Conservation (phyloP, 2,888 invertebrate genomes). For the Cataglyphis rosenhaueri region DNA sequence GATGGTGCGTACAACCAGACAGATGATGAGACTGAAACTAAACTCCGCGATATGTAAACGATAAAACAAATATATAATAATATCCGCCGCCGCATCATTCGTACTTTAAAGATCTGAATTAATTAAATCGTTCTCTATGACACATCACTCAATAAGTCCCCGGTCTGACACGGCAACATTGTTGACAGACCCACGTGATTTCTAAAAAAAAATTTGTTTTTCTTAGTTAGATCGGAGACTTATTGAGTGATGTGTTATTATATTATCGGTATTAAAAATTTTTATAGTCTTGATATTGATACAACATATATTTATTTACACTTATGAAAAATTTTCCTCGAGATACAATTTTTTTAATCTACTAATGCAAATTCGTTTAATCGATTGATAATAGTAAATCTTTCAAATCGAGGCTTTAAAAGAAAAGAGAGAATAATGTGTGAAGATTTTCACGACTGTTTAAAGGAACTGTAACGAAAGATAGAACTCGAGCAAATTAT, state of each 20-base stretch:
- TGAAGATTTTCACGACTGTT: not conserved
- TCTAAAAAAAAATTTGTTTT: no score
- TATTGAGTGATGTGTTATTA: no score
- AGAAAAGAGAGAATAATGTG: not conserved
- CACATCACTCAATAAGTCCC: no score
- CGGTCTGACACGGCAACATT: no score
- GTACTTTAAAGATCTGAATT: not conserved
- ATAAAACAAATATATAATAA: constrained; percentile 15
- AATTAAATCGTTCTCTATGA: not conserved
- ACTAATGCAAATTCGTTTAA: not conserved
- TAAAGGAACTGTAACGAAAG: not conserved
- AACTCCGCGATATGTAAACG: not conserved
- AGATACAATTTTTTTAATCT: not conserved
- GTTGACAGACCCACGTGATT: no score
- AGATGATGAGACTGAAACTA: not conserved
- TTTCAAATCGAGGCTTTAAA: not conserved
- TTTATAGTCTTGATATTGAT: not conserved
- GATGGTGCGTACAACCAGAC: not conserved
- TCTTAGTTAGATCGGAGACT: no score
- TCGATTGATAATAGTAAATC: not conserved
- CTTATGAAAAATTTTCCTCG: not conserved
- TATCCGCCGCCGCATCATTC: not conserved
- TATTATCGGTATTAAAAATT: not conserved
- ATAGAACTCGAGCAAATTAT: not conserved
- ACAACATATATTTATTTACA: not conserved